Percentiles rank a stretch among this genome's conserved stretches.
Evolutionary conservation across 2,888 invertebrate genomes (phyloP).

Genomic region (Tricholauxania praeusta): DNA sequence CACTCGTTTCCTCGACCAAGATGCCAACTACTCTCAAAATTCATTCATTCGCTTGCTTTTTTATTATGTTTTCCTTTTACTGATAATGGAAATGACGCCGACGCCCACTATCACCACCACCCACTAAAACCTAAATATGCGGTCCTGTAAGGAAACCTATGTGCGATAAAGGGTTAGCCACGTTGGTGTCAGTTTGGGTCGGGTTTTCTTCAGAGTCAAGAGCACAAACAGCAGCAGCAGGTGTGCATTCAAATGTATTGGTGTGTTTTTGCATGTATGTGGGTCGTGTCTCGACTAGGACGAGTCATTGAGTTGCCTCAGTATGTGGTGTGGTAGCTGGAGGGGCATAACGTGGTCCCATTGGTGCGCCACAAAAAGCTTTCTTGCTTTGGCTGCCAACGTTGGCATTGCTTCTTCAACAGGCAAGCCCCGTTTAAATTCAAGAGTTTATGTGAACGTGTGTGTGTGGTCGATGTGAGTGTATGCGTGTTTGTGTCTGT

Average conservation of each 20-base stretch:
- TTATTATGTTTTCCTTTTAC: no score
- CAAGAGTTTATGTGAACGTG: constrained; percentile 19
- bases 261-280: constrained; percentile 39
- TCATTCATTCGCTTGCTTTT: no score
- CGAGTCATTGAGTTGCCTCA: constrained; percentile 24
- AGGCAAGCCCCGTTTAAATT: constrained; percentile 25
- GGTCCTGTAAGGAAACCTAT: constrained; percentile 70
- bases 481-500: constrained; percentile 18
- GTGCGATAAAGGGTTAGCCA: constrained; percentile 70
- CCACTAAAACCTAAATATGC: constrained; percentile 70
- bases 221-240: constrained; percentile 27
- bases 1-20: no score
- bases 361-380: constrained; percentile 70
- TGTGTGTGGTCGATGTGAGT: constrained; percentile 12
- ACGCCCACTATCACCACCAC: constrained; percentile 47
- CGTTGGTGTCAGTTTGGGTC: constrained; percentile 67
- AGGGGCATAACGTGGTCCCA: constrained; percentile 69
- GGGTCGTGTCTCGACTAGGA: constrained; percentile 36
- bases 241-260: constrained; percentile 21
- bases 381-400: constrained; percentile 57
- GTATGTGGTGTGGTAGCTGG: constrained; percentile 48
- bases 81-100: not conserved
- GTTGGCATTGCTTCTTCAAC: constrained; percentile 22
- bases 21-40: no score
- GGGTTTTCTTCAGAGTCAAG: constrained; percentile 46